Percentiles rank a stretch among this genome's conserved stretches.
phyloP scores from a whole-genome alignment of 2,113 vertebrate genomes.

The Sminthopsis crassicaudata region DNA sequence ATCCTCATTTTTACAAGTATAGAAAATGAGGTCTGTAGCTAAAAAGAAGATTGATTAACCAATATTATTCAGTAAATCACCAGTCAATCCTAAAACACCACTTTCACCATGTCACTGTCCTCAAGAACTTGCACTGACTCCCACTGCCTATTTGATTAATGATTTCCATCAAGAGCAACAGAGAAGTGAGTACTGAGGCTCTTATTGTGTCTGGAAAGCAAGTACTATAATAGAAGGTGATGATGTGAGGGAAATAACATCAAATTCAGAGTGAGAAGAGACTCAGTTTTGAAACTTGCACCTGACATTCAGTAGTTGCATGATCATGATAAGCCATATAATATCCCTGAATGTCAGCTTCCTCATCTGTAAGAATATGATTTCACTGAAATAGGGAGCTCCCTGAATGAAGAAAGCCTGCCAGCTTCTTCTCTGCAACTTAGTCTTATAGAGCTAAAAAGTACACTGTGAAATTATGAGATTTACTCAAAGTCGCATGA shows the following conservation, averaged over 20 bases:
- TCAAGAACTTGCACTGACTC: background rate
- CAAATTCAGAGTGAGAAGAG: background rate
- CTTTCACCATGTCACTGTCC: background rate
- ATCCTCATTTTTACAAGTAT: slow-evolving; percentile 3
- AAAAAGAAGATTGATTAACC: background rate
- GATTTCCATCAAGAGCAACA: background rate
- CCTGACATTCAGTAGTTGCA: background rate
- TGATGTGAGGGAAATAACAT: background rate
- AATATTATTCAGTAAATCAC: background rate
- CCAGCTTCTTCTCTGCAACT: background rate
- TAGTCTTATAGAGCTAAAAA: background rate
- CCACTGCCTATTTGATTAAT: background rate
- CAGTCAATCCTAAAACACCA: background rate
- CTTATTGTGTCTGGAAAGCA: background rate
- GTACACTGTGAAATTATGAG: background rate
- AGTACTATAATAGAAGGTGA: background rate
- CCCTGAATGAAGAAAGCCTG: background rate
- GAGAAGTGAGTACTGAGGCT: background rate
- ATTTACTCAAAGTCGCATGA: background rate
- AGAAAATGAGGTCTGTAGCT: background rate
- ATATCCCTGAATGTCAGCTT: background rate
- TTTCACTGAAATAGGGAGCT: background rate
- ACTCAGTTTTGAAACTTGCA: background rate
- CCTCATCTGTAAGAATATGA: background rate
- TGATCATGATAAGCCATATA: background rate